These are phyloP conservation scores for Mustelus asterias DNA, from an alignment of 2,113 vertebrate species.

Conservation along the genomic window DNA sequence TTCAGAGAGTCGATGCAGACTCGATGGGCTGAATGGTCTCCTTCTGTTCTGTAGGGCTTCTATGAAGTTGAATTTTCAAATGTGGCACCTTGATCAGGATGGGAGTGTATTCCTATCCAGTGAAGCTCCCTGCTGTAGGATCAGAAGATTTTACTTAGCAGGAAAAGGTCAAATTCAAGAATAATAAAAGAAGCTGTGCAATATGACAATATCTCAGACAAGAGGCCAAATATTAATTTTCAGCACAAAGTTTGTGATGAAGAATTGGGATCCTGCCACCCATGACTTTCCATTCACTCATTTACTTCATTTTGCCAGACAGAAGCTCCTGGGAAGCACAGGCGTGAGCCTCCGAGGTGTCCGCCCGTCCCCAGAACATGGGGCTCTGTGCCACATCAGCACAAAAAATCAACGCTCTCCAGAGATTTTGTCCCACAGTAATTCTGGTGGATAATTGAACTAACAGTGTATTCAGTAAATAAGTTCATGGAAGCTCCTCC, in stretches of 20 bases:
- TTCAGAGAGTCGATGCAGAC: too few species aligned
- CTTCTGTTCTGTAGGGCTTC: too few species aligned
- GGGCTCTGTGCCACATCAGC: background rate
- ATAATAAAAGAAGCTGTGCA: background rate
- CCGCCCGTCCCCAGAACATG: background rate
- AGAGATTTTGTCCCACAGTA: background rate
- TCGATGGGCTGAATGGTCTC: too few species aligned
- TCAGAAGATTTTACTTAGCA: background rate
- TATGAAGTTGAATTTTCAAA: background rate
- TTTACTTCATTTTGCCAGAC: background rate
- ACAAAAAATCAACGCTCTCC: background rate
- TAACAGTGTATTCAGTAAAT: background rate
- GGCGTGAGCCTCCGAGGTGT: background rate
- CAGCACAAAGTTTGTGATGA: background rate
- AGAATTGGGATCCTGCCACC: background rate
- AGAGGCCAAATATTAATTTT: background rate
- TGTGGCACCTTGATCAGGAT: background rate
- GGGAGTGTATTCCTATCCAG: background rate
- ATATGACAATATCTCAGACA: background rate
- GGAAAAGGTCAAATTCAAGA: conserved; percentile 8
- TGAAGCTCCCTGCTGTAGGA: background rate
- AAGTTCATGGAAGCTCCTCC: background rate
- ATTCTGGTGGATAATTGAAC: background rate
- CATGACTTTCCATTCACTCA: background rate
- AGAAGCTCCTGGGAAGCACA: background rate